Evolutionary conservation across 2,888 invertebrate species (phyloP).

Genomic region (Euspilapteryx auroguttella): DNA sequence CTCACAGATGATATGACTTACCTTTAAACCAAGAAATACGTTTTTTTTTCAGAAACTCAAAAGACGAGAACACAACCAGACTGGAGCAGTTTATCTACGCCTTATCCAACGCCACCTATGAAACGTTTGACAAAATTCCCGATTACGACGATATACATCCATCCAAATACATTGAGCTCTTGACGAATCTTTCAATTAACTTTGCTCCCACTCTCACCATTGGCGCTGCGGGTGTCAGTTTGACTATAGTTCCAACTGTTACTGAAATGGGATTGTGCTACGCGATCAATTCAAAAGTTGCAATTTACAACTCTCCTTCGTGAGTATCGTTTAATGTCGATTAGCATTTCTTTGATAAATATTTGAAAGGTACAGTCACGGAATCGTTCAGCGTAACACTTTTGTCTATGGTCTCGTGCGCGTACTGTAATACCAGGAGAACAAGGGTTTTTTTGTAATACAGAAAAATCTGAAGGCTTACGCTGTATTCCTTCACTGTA

Average conservation of each 20-base stretch:
- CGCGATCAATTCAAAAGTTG: slow-evolving; percentile 67
- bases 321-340: slow-evolving; percentile 25
- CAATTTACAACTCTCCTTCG: slow-evolving; percentile 60
- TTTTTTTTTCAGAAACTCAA: slow-evolving; percentile 28
- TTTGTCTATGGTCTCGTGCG: no score
- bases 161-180: slow-evolving; percentile 57
- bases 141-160: slow-evolving; percentile 56
- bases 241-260: slow-evolving; percentile 60
- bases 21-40: no score
- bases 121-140: slow-evolving; percentile 60
- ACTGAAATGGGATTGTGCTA: slow-evolving; percentile 74
- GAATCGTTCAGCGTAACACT: no score
- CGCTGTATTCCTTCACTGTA: no score
- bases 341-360: no score
- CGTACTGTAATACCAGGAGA: no score
- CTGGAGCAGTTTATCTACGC: slow-evolving; percentile 58
- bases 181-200: slow-evolving; percentile 49
- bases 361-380: no score
- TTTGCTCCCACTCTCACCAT: slow-evolving; percentile 56
- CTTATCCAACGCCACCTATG: slow-evolving; percentile 62
- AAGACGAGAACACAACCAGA: slow-evolving; percentile 43
- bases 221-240: slow-evolving; percentile 50
- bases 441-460: no score
- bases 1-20: no score
- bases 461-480: no score